Evolutionary conservation across 2,797 vertebrate species (phyloP).

Genomic region (Pygocentrus nattereri): DNA sequence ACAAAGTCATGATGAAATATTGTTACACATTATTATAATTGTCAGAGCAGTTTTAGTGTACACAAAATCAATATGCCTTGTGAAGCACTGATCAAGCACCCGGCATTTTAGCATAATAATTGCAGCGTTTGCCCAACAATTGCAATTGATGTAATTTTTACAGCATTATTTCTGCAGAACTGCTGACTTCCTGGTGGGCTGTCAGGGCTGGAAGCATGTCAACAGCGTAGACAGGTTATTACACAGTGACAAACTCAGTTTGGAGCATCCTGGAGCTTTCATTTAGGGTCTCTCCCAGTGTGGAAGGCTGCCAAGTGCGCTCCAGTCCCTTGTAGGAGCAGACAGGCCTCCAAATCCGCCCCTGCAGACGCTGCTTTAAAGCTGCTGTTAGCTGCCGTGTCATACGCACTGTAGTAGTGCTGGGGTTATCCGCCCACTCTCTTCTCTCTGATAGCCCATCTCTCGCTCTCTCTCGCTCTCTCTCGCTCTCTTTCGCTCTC

Average conservation of each 20-base stretch:
- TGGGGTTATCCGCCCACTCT: slow-evolving; percentile 52
- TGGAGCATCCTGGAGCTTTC: slow-evolving; percentile 59
- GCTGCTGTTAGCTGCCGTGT: slow-evolving; percentile 54
- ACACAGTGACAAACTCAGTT: slow-evolving; percentile 63
- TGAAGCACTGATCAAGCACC: not conserved
- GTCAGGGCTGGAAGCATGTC: slow-evolving; percentile 60
- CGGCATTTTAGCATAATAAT: slow-evolving; percentile 14
- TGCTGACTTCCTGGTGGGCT: slow-evolving; percentile 47
- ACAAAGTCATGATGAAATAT: not conserved
- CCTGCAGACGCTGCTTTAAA: slow-evolving; percentile 58
- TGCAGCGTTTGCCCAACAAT: not conserved
- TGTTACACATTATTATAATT: not conserved
- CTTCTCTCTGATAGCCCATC: not conserved
- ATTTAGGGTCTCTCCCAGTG: slow-evolving; percentile 60
- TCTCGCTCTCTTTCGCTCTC: slow-evolving; percentile 9
- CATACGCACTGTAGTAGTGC: slow-evolving; percentile 53
- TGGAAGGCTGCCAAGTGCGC: slow-evolving; percentile 57
- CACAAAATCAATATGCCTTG: slow-evolving; percentile 17
- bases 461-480: slow-evolving; percentile 1
- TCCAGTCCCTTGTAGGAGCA: slow-evolving; percentile 58
- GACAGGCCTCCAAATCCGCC: slow-evolving; percentile 56
- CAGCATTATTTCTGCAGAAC: slow-evolving; percentile 39
- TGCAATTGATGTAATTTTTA: slow-evolving; percentile 32
- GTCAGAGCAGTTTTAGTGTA: not conserved
- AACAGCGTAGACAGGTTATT: slow-evolving; percentile 64